A percentile compares a stretch with the other conserved stretches of the same genome.
Conservation (phyloP, 2,797 vertebrate species). For the Poecilia picta region DNA sequence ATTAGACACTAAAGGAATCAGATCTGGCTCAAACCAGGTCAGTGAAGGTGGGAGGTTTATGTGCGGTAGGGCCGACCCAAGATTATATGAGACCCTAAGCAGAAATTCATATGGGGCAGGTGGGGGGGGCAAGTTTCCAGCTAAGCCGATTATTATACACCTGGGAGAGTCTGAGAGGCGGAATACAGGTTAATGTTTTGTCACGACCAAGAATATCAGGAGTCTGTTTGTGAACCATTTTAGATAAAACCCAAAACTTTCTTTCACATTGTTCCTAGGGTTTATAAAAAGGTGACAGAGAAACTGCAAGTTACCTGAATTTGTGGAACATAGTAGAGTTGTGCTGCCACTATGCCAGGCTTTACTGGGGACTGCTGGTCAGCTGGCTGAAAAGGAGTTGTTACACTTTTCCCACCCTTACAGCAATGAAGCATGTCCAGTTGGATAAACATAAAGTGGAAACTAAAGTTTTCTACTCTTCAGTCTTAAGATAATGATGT, state of each 20-base stretch:
- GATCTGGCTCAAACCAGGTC: conserved; percentile 56
- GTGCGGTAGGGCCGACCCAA: conserved; percentile 4
- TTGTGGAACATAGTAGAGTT: background rate
- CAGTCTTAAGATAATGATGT: background rate
- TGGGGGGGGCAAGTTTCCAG: background rate
- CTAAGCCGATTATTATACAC: background rate
- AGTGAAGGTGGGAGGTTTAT: conserved; percentile 40
- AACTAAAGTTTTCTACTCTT: background rate
- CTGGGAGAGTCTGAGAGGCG: background rate
- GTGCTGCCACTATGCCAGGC: background rate
- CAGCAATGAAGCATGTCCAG: background rate
- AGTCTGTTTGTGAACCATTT: background rate
- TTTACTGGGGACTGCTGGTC: background rate
- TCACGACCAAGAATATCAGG: background rate
- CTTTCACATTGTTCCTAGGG: background rate
- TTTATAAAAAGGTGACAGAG: background rate
- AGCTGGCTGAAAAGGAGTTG: background rate
- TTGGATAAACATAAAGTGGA: background rate
- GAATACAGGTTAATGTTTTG: background rate
- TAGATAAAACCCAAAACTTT: background rate
- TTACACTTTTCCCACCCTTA: background rate
- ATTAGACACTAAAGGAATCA: conserved; percentile 33
- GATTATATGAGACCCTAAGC: background rate
- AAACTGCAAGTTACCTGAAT: background rate
- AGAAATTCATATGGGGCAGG: background rate